A percentile compares a stretch with the other conserved stretches of the same genome.
These are phyloP conservation scores for Lagocephalus sceleratus DNA, from an alignment of 2,797 vertebrate genomes.

Conservation along the genomic window DNA sequence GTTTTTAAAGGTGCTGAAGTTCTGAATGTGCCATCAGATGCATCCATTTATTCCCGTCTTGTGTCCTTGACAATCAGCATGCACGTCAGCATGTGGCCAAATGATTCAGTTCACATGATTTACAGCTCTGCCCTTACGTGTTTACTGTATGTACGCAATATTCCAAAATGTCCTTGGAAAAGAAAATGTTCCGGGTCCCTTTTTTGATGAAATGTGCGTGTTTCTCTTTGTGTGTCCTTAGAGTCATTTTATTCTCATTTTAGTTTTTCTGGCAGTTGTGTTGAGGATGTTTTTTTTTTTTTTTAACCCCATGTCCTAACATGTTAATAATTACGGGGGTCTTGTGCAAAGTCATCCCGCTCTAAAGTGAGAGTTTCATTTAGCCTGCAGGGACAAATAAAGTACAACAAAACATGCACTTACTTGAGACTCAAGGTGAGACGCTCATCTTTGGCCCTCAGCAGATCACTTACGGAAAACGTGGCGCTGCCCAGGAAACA, in stretches of 20 bases:
- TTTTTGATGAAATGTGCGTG: neutral
- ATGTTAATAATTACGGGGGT: conserved; percentile 24
- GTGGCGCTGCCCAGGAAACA: conserved; percentile 89
- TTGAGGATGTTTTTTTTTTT: conserved; percentile 13
- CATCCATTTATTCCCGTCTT: too few species aligned
- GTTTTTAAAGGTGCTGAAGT: too few species aligned
- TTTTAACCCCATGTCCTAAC: conserved; percentile 12
- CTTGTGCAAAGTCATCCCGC: conserved; percentile 30
- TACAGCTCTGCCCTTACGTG: too few species aligned
- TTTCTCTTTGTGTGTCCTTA: neutral
- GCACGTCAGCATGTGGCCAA: too few species aligned
- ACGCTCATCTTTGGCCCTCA: conserved; percentile 88
- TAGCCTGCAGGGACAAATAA: conserved; percentile 14
- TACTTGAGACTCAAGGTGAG: conserved; percentile 90
- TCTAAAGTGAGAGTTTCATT: conserved; percentile 19
- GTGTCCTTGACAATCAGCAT: too few species aligned
- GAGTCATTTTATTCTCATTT: neutral
- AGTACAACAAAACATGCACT: conserved; percentile 44
- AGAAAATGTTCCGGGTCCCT: conserved; percentile 1
- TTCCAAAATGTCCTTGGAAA: conserved; percentile 5
- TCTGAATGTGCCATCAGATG: too few species aligned
- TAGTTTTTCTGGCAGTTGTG: conserved; percentile 4
- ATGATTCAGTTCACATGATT: too few species aligned
- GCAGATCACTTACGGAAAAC: conserved; percentile 87
- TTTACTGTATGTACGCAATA: neutral